phyloP scores from a whole-genome alignment of 2,113 vertebrate genomes.

The Perca fluviatilis region DNA sequence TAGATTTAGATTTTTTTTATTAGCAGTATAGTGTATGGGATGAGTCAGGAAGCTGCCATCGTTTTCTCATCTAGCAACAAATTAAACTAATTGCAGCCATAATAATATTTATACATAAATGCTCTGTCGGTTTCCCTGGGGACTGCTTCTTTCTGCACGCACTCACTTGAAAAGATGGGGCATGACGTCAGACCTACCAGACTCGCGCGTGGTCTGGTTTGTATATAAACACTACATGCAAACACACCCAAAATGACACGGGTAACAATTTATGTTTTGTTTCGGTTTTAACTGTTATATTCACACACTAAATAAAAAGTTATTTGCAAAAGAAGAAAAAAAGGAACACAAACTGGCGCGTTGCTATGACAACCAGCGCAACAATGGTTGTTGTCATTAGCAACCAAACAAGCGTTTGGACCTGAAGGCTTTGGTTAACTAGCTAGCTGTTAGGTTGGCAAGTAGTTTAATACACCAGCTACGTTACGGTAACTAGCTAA shows the following conservation, averaged over 20 bases:
- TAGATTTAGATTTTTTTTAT: neutral
- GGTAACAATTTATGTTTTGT: neutral
- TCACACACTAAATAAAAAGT: neutral
- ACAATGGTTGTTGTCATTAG: constrained; percentile 67
- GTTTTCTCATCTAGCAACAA: neutral
- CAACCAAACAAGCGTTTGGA: constrained; percentile 10
- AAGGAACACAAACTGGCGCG: neutral
- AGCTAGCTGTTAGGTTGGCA: neutral
- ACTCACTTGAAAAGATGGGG: neutral
- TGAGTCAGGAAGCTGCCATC: neutral
- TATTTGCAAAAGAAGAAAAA: neutral
- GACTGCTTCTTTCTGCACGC: neutral
- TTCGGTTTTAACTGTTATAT: neutral
- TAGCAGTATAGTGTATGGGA: neutral
- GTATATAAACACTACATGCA: neutral
- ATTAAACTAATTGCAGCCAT: neutral
- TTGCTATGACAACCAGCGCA: constrained; percentile 50
- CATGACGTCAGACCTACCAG: constrained; percentile 15
- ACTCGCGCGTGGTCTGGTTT: neutral
- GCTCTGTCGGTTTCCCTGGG: neutral
- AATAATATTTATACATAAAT: neutral
- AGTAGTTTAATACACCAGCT: neutral
- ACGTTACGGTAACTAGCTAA: neutral
- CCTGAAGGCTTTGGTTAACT: neutral
- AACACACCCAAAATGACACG: neutral